Percentiles rank a stretch among this genome's conserved stretches.
Evolutionary conservation across 2,888 invertebrate genomes (phyloP).

Genomic region (Argynnis bischoffii): DNA sequence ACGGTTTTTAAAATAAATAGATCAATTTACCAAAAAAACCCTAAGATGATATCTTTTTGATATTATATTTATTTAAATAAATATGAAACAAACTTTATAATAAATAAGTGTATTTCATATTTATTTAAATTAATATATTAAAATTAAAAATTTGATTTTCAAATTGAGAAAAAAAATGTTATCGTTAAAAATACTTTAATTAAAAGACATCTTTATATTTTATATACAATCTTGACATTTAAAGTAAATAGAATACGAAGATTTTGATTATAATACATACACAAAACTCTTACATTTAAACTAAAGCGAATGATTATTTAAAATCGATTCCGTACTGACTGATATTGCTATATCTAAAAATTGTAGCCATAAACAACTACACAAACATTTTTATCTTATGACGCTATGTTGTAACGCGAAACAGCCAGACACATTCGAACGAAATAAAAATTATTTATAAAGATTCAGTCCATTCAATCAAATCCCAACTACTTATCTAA

Average conservation of each 20-base stretch:
- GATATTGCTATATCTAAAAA: constrained; percentile 33
- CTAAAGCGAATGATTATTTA: constrained; percentile 20
- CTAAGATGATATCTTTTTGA: too few relatives aligned
- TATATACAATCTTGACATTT: neutral
- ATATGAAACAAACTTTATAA: too few relatives aligned
- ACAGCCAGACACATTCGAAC: constrained; percentile 21
- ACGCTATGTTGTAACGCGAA: constrained; percentile 27
- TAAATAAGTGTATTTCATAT: too few relatives aligned
- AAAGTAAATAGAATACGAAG: neutral
- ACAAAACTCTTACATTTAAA: neutral
- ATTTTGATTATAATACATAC: neutral
- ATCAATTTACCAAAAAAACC: too few relatives aligned
- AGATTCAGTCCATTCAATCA: neutral
- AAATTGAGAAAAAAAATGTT: too few relatives aligned
- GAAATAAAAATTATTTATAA: constrained; percentile 3
- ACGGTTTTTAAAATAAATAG: too few relatives aligned
- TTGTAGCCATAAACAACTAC: constrained; percentile 27
- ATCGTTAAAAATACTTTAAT: too few relatives aligned
- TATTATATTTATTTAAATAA: too few relatives aligned
- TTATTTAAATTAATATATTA: too few relatives aligned
- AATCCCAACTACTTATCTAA: neutral
- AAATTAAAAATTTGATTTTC: too few relatives aligned
- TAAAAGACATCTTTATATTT: too few relatives aligned
- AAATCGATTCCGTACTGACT: constrained; percentile 30
- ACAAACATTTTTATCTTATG: constrained; percentile 24